Evolutionary conservation across 2,797 vertebrate species (phyloP).

Genomic region (Rhodeus uyekii): DNA sequence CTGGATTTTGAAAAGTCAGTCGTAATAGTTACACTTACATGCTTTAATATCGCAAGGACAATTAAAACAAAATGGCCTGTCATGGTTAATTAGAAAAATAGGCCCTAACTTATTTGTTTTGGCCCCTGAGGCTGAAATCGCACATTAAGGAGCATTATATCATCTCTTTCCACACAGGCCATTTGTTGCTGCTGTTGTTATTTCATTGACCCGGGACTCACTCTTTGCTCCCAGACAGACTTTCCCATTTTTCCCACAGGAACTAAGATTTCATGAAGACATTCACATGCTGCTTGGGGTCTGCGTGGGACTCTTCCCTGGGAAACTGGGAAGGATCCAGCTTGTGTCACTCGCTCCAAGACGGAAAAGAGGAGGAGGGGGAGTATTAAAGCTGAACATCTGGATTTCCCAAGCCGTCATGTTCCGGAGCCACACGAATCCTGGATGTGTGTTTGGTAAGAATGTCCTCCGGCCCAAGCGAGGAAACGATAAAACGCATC

Average conservation of each 20-base stretch:
- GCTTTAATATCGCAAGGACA: background rate
- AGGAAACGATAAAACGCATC: background rate
- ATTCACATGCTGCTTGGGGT: constrained; percentile 34
- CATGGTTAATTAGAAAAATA: constrained; percentile 14
- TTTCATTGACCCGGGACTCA: constrained; percentile 47
- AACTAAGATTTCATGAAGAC: constrained; percentile 25
- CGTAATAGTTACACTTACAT: background rate
- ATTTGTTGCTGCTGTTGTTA: constrained; percentile 58
- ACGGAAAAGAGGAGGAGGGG: constrained; percentile 28
- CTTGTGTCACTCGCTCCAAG: constrained; percentile 25
- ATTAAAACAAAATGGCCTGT: constrained; percentile 5
- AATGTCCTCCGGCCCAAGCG: background rate
- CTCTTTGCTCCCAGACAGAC: constrained; percentile 40
- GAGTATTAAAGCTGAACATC: constrained; percentile 31
- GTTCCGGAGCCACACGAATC: background rate
- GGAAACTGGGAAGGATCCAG: constrained; percentile 36
- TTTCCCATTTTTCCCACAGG: constrained; percentile 51
- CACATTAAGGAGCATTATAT: background rate
- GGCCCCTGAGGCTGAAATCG: constrained; percentile 15
- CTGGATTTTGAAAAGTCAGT: background rate
- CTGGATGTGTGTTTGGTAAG: background rate
- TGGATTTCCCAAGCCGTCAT: background rate
- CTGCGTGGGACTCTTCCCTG: constrained; percentile 16
- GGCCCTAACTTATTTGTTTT: background rate
- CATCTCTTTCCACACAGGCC: constrained; percentile 27